These are phyloP conservation scores for Aradophagus sp. DNA, from an alignment of 1,140 invertebrate species.

Conservation along the genomic window DNA sequence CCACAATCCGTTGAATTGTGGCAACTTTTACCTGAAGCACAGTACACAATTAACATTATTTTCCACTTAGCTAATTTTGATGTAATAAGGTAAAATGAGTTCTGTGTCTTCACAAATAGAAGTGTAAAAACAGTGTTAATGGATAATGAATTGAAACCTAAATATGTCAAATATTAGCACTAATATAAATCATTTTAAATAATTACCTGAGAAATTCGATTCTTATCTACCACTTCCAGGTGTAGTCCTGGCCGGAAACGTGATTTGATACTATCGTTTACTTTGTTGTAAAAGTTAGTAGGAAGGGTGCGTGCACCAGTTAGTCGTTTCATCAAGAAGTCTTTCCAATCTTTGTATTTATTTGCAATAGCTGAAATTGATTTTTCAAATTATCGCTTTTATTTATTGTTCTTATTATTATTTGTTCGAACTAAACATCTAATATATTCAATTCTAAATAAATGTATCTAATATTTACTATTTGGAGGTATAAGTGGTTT, in stretches of 20 bases:
- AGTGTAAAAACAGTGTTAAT: too few relatives aligned
- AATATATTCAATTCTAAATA: too few relatives aligned
- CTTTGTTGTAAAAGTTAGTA: conserved; percentile 92
- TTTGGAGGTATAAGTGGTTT: conserved; percentile 95
- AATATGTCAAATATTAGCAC: too few relatives aligned
- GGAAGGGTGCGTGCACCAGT: conserved; percentile 95
- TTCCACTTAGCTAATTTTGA: too few relatives aligned
- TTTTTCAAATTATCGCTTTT: too few relatives aligned
- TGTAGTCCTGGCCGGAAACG: conserved; percentile 87
- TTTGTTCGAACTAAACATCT: too few relatives aligned
- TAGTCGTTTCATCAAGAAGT: conserved; percentile 91
- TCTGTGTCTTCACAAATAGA: too few relatives aligned
- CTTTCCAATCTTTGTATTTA: conserved; percentile 97
- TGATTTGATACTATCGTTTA: conserved; percentile 87
- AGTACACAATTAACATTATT: too few relatives aligned
- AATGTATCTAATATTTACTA: conserved; percentile 74
- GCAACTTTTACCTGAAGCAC: conserved; percentile 80
- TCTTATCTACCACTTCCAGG: conserved; percentile 96
- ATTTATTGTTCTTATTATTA: too few relatives aligned
- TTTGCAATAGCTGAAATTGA: conserved; percentile 84
- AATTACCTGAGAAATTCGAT: conserved; percentile 94
- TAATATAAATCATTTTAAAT: too few relatives aligned
- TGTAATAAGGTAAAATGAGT: too few relatives aligned
- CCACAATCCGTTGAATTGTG: conserved; percentile 90
- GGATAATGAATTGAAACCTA: too few relatives aligned